These are phyloP conservation scores for Gorsachius magnificus DNA, from an alignment of 2,797 vertebrate genomes.

Conservation along the genomic window DNA sequence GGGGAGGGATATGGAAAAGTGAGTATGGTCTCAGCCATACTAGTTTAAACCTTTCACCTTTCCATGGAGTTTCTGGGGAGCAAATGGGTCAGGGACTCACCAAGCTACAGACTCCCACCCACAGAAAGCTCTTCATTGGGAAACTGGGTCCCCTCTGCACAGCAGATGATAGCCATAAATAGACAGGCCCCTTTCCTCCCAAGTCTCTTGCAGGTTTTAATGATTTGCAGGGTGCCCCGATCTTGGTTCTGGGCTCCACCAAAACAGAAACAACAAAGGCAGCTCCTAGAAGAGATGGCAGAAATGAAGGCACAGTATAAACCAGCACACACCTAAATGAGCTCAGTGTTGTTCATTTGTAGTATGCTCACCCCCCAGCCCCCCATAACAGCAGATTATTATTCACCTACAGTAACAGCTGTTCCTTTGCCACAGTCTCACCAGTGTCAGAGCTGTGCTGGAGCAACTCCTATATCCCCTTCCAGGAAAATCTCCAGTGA, in stretches of 20 bases:
- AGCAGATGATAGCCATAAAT: background rate
- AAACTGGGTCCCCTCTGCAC: background rate
- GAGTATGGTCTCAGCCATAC: background rate
- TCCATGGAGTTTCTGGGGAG: background rate
- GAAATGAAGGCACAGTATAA: background rate
- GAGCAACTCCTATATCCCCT: slow-evolving; percentile 31
- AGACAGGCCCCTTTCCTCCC: background rate
- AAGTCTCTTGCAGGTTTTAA: background rate
- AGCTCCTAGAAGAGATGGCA: background rate
- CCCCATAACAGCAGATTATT: slow-evolving; percentile 32
- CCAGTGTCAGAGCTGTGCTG: slow-evolving; percentile 7
- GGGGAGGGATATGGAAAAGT: background rate
- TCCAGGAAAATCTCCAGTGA: slow-evolving; percentile 54
- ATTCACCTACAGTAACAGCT: slow-evolving; percentile 58
- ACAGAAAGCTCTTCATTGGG: background rate
- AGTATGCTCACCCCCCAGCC: background rate
- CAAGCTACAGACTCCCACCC: background rate
- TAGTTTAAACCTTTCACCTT: background rate
- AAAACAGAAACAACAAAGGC: background rate
- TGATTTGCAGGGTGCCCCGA: background rate
- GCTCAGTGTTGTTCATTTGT: background rate
- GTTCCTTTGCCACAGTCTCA: slow-evolving; percentile 48
- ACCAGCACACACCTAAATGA: background rate
- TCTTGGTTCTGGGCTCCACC: background rate
- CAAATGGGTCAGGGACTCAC: background rate